Evolutionary conservation across 2,888 invertebrate genomes (phyloP).

Genomic region (Rhingia rostrata): DNA sequence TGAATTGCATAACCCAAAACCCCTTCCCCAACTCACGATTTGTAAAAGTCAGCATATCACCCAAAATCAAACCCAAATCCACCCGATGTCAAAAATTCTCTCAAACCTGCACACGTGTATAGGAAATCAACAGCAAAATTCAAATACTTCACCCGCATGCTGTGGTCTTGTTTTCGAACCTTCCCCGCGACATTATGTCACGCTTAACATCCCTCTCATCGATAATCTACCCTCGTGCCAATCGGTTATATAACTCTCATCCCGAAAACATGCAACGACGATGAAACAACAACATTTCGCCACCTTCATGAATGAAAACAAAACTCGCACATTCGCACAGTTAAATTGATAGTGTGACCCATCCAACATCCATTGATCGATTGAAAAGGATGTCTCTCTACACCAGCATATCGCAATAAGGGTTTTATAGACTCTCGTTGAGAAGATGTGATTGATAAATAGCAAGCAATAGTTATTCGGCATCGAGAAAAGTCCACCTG

Average conservation of each 20-base stretch:
- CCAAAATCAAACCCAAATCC: too few species aligned
- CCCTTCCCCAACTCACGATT: too few species aligned
- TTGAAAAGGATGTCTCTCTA: constrained; percentile 38
- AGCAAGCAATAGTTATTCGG: constrained; percentile 26
- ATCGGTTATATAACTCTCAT: constrained; percentile 20
- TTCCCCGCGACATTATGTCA: constrained; percentile 32
- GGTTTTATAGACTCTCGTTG: constrained; percentile 21
- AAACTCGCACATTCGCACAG: constrained; percentile 36
- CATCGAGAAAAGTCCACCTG: constrained; percentile 47
- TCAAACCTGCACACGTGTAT: not conserved
- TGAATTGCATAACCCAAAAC: too few species aligned
- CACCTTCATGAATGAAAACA: constrained; percentile 67
- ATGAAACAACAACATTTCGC: constrained; percentile 19
- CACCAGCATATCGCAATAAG: not conserved
- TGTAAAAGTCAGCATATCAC: too few species aligned
- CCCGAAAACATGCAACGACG: not conserved
- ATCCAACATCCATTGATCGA: constrained; percentile 50
- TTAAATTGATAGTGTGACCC: constrained; percentile 48
- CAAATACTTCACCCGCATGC: constrained; percentile 3
- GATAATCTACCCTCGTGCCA: constrained; percentile 17
- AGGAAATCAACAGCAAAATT: constrained; percentile 27
- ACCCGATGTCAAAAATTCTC: too few species aligned
- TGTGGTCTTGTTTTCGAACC: constrained; percentile 21
- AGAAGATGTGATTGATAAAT: constrained; percentile 67
- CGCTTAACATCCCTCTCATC: constrained; percentile 38